Evolutionary conservation across 2,113 vertebrate species (phyloP).

Genomic region (Gadus macrocephalus): DNA sequence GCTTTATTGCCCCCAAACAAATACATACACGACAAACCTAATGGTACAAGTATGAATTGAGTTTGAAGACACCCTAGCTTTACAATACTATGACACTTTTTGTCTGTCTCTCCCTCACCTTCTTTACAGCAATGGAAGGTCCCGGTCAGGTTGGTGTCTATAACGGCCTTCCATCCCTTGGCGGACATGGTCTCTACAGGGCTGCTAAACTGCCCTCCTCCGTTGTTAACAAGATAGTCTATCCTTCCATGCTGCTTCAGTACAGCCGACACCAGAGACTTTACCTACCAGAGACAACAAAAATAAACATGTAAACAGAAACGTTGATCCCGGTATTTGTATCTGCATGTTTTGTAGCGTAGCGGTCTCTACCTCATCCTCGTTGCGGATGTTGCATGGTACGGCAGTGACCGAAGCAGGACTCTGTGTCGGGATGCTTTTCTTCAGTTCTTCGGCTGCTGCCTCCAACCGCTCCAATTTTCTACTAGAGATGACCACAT

Average conservation of each 20-base stretch:
- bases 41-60: no score
- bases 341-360: background rate
- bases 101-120: conserved; percentile 62
- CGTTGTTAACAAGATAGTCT: conserved; percentile 92
- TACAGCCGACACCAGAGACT: conserved; percentile 78
- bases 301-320: background rate
- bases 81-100: no score
- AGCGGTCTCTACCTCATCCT: conserved; percentile 77
- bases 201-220: conserved; percentile 86
- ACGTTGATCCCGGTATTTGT: background rate
- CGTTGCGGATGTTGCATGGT: conserved; percentile 84
- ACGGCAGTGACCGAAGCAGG: conserved; percentile 73
- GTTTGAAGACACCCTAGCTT: no score
- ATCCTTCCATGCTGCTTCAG: conserved; percentile 76
- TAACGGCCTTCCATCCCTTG: conserved; percentile 92
- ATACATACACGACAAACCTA: no score
- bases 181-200: conserved; percentile 72
- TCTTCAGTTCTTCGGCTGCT: conserved; percentile 74
- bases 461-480: conserved; percentile 77
- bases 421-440: conserved; percentile 58
- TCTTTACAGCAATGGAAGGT: conserved; percentile 93
- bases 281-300: conserved; percentile 73
- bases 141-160: conserved; percentile 93
- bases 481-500: conserved; percentile 87
- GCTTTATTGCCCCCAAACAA: no score